Evolutionary conservation across 1,140 invertebrate genomes (phyloP).

Genomic region (Micrasema minimum): DNA sequence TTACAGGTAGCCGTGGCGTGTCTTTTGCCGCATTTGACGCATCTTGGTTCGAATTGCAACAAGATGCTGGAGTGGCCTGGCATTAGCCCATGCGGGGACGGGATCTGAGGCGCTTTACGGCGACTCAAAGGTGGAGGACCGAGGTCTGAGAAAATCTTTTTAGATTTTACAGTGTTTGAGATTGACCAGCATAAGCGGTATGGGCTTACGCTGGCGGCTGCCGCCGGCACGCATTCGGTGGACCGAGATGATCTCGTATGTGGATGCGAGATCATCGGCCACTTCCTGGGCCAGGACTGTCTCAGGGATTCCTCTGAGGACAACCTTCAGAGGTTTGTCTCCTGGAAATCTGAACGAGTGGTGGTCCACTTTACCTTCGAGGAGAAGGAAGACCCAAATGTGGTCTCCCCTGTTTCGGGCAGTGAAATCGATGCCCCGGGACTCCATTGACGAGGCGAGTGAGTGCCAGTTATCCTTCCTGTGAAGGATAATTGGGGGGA

Average conservation of each 20-base stretch:
- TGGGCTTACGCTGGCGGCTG: neutral
- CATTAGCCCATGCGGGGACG: neutral
- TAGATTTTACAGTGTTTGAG: neutral
- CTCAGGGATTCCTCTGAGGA: neutral
- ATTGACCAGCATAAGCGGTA: neutral
- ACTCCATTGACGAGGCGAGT: too few species aligned
- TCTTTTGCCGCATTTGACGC: neutral
- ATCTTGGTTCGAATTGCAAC: neutral
- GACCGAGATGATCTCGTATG: neutral
- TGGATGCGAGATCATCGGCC: neutral
- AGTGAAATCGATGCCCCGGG: neutral
- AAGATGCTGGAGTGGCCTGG: neutral
- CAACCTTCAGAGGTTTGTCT: neutral
- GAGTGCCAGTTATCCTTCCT: too few species aligned
- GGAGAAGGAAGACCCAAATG: neutral
- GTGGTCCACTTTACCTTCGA: neutral
- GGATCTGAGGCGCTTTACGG: neutral
- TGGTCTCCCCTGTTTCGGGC: neutral
- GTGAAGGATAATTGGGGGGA: too few species aligned
- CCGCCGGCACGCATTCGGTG: neutral
- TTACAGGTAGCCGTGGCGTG: neutral
- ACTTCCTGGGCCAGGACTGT: neutral
- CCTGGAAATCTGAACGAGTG: neutral
- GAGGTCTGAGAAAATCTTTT: neutral
- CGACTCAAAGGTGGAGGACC: neutral